phyloP scores from a whole-genome alignment of 1,140 invertebrate genomes.

The Theocolax elegans region DNA sequence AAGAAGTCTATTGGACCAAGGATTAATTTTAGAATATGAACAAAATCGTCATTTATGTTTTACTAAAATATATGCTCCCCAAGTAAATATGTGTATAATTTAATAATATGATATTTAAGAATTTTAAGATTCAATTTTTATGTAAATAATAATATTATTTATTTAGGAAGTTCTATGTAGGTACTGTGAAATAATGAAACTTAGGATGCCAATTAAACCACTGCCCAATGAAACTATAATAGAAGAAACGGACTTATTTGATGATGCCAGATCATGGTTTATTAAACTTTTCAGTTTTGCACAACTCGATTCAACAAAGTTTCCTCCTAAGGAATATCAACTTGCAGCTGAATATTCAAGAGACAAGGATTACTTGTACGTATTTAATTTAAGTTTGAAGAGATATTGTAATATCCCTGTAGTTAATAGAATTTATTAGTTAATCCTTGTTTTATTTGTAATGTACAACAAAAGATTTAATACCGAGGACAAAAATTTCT shows the following conservation, averaged over 20 bases:
- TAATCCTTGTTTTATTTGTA: slow-evolving; percentile 41
- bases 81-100: slow-evolving; percentile 48
- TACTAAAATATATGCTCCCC: slow-evolving; percentile 82
- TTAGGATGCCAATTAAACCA: slow-evolving; percentile 88
- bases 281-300: slow-evolving; percentile 59
- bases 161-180: slow-evolving; percentile 77
- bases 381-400: slow-evolving; percentile 42
- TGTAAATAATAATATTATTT: slow-evolving; percentile 17
- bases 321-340: slow-evolving; percentile 68
- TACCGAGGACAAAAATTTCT: slow-evolving; percentile 77
- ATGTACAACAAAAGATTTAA: slow-evolving; percentile 73
- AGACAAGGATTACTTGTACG: slow-evolving; percentile 80
- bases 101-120: background rate
- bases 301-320: slow-evolving; percentile 67
- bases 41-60: slow-evolving; percentile 72
- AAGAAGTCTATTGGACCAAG: slow-evolving; percentile 71
- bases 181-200: slow-evolving; percentile 88
- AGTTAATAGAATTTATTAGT: slow-evolving; percentile 29
- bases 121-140: slow-evolving; percentile 4
- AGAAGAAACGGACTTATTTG: slow-evolving; percentile 53
- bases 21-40: slow-evolving; percentile 73
- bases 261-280: slow-evolving; percentile 62
- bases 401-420: slow-evolving; percentile 34
- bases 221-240: slow-evolving; percentile 58
- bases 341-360: slow-evolving; percentile 76